A percentile compares a stretch with the other conserved stretches of the same genome.
Conservation (phyloP, 2,888 invertebrate genomes). For the Cheilosia pagana region DNA sequence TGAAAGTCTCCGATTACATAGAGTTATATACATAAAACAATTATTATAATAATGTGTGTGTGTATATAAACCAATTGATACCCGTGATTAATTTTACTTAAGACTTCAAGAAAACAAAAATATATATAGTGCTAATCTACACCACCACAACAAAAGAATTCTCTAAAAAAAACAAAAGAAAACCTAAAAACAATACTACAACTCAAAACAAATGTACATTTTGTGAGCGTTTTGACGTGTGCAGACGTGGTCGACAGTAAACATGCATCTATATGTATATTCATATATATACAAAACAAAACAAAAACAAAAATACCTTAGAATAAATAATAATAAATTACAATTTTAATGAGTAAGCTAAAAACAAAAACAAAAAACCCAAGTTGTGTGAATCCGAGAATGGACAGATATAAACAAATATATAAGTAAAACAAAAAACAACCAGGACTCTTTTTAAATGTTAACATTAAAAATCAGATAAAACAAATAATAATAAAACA, state of each 20-base stretch:
- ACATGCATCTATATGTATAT: slow-evolving; percentile 36
- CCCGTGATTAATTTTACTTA: slow-evolving; percentile 75
- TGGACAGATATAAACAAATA: slow-evolving; percentile 54
- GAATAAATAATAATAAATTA: slow-evolving; percentile 70
- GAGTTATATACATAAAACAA: slow-evolving; percentile 62
- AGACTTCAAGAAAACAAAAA: slow-evolving; percentile 52
- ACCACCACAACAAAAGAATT: slow-evolving; percentile 22
- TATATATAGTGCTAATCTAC: slow-evolving; percentile 45
- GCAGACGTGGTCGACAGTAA: slow-evolving; percentile 52
- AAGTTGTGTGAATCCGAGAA: slow-evolving; percentile 73
- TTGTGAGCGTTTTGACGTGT: slow-evolving; percentile 69
- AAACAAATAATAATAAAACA: slow-evolving; percentile 48
- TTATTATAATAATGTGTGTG: slow-evolving; percentile 49
- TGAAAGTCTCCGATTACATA: slow-evolving; percentile 69
- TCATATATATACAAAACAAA: slow-evolving; percentile 32
- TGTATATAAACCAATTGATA: slow-evolving; percentile 70
- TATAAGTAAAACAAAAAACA: slow-evolving; percentile 51
- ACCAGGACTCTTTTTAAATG: slow-evolving; percentile 75
- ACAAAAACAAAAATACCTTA: slow-evolving; percentile 55
- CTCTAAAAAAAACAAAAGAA: not conserved
- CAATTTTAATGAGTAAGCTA: slow-evolving; percentile 47
- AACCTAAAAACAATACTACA: slow-evolving; percentile 30
- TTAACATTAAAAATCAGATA: slow-evolving; percentile 70
- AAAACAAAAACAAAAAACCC: slow-evolving; percentile 35
- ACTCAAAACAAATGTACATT: slow-evolving; percentile 70